Percentiles rank a stretch among this genome's conserved stretches.
Conservation (phyloP, 2,797 vertebrate genomes). For the Leptoclinus maculatus region DNA sequence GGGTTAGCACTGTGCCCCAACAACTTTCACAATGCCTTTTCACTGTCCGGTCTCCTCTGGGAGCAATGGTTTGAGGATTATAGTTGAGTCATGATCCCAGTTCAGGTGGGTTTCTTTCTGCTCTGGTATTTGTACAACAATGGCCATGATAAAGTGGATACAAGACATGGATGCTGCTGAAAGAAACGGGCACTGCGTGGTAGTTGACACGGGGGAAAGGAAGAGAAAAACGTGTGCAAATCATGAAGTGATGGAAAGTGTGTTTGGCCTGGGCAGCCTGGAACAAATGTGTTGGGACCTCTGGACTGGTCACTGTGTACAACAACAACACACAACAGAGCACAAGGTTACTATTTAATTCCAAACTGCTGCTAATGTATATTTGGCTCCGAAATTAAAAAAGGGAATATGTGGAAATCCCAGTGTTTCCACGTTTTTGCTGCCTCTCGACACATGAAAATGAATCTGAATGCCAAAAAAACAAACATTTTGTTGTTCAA, state of each 20-base stretch:
- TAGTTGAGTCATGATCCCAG: conserved; percentile 16
- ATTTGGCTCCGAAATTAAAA: conserved; percentile 76
- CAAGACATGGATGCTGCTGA: conserved; percentile 22
- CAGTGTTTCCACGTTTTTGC: conserved; percentile 72
- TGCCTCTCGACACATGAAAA: conserved; percentile 69
- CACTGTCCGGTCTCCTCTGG: conserved; percentile 40
- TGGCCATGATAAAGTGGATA: conserved; percentile 27
- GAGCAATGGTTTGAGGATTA: conserved; percentile 32
- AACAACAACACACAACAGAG: conserved; percentile 50
- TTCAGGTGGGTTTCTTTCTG: conserved; percentile 34
- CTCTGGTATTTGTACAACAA: conserved; percentile 35
- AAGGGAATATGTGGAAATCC: conserved; percentile 79
- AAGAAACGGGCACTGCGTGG: conserved; percentile 35
- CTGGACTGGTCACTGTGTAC: conserved; percentile 54
- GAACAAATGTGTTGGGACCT: conserved; percentile 52
- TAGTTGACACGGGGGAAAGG: conserved; percentile 28
- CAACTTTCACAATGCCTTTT: conserved; percentile 44
- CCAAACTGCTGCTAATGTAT: conserved; percentile 79
- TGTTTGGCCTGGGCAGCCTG: conserved; percentile 30
- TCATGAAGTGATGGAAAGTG: conserved; percentile 15
- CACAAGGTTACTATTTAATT: conserved; percentile 72
- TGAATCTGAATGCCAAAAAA: conserved; percentile 83
- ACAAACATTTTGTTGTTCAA: conserved; percentile 77
- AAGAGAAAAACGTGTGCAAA: conserved; percentile 19
- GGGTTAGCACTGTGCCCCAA: conserved; percentile 41